Percentiles rank a stretch among this genome's conserved stretches.
phyloP scores from a whole-genome alignment of 2,797 vertebrate genomes.

The Takifugu ocellatus region DNA sequence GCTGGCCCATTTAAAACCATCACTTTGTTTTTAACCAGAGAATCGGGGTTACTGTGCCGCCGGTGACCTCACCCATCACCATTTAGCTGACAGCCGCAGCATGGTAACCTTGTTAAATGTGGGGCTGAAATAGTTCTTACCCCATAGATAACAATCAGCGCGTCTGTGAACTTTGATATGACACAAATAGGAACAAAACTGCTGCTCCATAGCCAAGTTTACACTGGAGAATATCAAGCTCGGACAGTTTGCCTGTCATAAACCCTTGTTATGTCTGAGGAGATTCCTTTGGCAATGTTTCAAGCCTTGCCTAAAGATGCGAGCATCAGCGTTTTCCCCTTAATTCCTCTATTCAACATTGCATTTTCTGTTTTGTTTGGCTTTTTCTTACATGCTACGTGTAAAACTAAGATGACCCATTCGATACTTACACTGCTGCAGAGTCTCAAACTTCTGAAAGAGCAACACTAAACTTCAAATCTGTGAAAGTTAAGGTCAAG shows the following conservation, averaged over 20 bases:
- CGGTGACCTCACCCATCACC: conserved; percentile 68
- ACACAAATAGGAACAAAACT: conserved; percentile 71
- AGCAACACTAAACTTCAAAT: conserved; percentile 39
- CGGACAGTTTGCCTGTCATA: conserved; percentile 62
- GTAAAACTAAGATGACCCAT: conserved; percentile 70
- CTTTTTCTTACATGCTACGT: conserved; percentile 59
- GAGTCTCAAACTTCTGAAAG: background rate
- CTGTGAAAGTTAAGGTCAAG: conserved; percentile 48
- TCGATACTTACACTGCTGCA: conserved; percentile 8
- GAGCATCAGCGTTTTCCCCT: conserved; percentile 36
- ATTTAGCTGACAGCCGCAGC: conserved; percentile 66
- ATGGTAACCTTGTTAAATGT: conserved; percentile 64
- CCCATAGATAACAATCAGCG: conserved; percentile 71
- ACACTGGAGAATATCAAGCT: conserved; percentile 62
- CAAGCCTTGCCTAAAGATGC: conserved; percentile 61
- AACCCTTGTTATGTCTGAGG: conserved; percentile 76
- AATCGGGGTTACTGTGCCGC: conserved; percentile 53
- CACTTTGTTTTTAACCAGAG: conserved; percentile 51
- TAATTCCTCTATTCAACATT: conserved; percentile 18
- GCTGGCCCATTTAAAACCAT: conserved; percentile 57
- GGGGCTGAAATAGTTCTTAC: conserved; percentile 46
- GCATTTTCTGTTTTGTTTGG: conserved; percentile 9
- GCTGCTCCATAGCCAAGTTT: conserved; percentile 39
- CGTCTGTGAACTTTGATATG: conserved; percentile 65
- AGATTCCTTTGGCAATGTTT: conserved; percentile 66